A percentile compares a stretch with the other conserved stretches of the same genome.
Evolutionary conservation across 2,888 invertebrate species (phyloP).

Genomic region (Gryllus longicercus): DNA sequence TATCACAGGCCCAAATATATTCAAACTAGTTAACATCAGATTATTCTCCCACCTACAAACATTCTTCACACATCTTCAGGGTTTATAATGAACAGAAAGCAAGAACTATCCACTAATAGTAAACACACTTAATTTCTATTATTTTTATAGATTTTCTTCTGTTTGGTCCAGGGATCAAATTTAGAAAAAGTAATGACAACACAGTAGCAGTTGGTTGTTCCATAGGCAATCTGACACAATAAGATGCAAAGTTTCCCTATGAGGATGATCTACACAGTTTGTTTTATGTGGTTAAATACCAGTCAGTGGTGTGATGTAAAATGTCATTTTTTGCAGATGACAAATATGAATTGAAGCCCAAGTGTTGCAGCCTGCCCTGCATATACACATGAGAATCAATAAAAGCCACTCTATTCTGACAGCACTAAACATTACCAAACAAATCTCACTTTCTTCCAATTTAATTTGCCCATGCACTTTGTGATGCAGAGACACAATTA

Average conservation of each 20-base stretch:
- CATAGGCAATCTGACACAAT: conserved; percentile 10
- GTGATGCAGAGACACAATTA: no score
- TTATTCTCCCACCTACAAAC: conserved; percentile 21
- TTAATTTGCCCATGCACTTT: no score
- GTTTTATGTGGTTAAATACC: background rate
- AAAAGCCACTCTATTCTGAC: background rate
- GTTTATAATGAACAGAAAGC: conserved; percentile 19
- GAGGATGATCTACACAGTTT: background rate
- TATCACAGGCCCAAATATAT: conserved; percentile 31
- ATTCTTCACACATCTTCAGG: conserved; percentile 24
- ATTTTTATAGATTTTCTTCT: conserved; percentile 9
- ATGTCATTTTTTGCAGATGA: no score
- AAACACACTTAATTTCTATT: background rate
- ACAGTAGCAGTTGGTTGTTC: conserved; percentile 9
- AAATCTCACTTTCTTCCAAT: no score
- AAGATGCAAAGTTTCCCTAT: background rate
- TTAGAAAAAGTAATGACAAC: conserved; percentile 3
- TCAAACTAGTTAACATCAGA: conserved; percentile 22
- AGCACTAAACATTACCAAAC: background rate
- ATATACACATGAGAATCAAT: background rate
- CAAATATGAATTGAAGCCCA: background rate
- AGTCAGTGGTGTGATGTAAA: background rate
- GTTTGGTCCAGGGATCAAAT: conserved; percentile 8
- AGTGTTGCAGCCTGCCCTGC: background rate
- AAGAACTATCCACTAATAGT: conserved; percentile 10